A percentile compares a stretch with the other conserved stretches of the same genome.
phyloP scores from a whole-genome alignment of 2,797 vertebrate species.

The Gymnoscopelus microlampas region DNA sequence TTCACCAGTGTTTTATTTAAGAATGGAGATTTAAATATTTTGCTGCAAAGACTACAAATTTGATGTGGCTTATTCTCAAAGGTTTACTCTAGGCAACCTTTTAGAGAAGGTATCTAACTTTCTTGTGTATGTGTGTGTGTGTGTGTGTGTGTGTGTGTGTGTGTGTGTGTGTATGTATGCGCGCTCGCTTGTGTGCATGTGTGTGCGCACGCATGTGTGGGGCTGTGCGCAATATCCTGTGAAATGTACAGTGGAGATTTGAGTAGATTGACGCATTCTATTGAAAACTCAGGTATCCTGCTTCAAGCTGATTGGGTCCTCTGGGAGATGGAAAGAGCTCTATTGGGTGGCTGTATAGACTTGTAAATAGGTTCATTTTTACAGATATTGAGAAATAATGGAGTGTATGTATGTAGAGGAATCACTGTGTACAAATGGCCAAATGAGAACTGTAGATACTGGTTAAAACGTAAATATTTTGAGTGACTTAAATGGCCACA shows the following conservation, averaged over 20 bases:
- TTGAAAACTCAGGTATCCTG: slow-evolving; percentile 95
- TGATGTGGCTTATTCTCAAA: slow-evolving; percentile 41
- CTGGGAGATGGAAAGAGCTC: slow-evolving; percentile 80
- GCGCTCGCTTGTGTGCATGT: not conserved
- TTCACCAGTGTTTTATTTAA: slow-evolving; percentile 47
- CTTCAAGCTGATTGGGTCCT: slow-evolving; percentile 83
- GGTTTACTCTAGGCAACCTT: slow-evolving; percentile 44
- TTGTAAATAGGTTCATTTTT: slow-evolving; percentile 93
- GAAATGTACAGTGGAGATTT: slow-evolving; percentile 82
- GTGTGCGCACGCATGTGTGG: slow-evolving; percentile 22
- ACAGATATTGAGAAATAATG: slow-evolving; percentile 77
- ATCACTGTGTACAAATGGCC: slow-evolving; percentile 90
- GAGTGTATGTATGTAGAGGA: slow-evolving; percentile 77
- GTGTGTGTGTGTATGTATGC: not conserved
- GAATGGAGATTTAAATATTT: slow-evolving; percentile 32
- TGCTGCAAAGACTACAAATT: slow-evolving; percentile 39
- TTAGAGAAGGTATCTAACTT: slow-evolving; percentile 47
- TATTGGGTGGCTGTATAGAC: slow-evolving; percentile 87
- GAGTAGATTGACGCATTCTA: slow-evolving; percentile 81
- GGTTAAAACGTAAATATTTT: slow-evolving; percentile 88
- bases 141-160: slow-evolving; percentile 1
- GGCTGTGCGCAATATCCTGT: slow-evolving; percentile 66
- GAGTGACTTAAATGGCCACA: slow-evolving; percentile 81
- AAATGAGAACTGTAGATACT: slow-evolving; percentile 91
- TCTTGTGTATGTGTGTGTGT: slow-evolving; percentile 31